phyloP scores from a whole-genome alignment of 2,113 vertebrate genomes.

The Sapayoa aenigma region DNA sequence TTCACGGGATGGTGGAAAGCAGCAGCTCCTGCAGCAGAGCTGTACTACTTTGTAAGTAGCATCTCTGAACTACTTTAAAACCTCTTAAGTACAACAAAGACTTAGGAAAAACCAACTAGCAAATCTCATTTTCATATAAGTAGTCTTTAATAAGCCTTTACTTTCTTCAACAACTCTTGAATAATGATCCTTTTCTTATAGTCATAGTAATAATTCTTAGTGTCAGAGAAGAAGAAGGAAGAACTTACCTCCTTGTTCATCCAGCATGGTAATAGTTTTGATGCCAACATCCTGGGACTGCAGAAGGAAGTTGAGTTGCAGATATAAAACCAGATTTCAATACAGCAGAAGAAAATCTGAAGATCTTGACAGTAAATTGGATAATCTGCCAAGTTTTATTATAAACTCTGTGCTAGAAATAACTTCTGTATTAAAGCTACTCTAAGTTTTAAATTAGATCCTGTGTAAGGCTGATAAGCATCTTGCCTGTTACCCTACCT shows the following conservation, averaged over 20 bases:
- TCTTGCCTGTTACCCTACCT: not conserved
- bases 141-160: not conserved
- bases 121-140: not conserved
- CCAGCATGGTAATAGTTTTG: slow-evolving; percentile 91
- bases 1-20: not conserved
- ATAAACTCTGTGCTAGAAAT: not conserved
- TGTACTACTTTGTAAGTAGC: not conserved
- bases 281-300: slow-evolving; percentile 86
- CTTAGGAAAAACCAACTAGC: not conserved
- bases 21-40: not conserved
- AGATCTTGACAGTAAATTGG: not conserved
- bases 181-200: not conserved
- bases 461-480: not conserved
- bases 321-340: not conserved
- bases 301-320: slow-evolving; percentile 25
- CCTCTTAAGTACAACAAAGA: not conserved
- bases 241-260: slow-evolving; percentile 90
- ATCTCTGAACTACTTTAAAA: not conserved
- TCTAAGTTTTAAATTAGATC: not conserved
- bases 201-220: not conserved
- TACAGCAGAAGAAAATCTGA: not conserved
- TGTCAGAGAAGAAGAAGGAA: not conserved
- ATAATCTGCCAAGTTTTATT: not conserved
- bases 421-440: not conserved
- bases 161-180: not conserved